Conservation (phyloP, 2,113 vertebrate species). For the Archilochus colubris region DNA sequence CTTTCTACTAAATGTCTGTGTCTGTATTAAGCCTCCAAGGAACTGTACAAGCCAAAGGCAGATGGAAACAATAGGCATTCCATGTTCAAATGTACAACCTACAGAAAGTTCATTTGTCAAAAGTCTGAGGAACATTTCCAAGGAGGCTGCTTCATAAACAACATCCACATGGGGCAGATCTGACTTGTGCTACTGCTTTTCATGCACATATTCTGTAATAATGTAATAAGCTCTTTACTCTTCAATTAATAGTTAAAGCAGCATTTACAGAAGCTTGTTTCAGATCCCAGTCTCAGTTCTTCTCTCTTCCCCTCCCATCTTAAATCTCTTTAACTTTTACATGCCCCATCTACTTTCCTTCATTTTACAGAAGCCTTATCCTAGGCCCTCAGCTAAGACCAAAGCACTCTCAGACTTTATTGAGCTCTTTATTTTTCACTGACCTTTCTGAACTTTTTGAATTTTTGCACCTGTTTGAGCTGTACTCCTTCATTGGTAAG, state of each 20-base stretch:
- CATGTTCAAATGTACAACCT: conserved; percentile 39
- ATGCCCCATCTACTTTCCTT: background rate
- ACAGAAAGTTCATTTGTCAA: conserved; percentile 66
- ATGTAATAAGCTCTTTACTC: conserved; percentile 47
- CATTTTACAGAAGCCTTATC: background rate
- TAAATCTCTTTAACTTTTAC: background rate
- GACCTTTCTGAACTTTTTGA: background rate
- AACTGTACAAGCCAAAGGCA: conserved; percentile 61
- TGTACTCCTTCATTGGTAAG: background rate
- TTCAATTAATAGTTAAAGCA: conserved; percentile 54
- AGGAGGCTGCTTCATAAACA: conserved; percentile 56
- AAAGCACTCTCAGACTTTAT: background rate
- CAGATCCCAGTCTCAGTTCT: background rate
- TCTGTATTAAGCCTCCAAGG: conserved; percentile 45
- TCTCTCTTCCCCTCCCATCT: background rate
- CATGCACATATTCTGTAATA: conserved; percentile 9
- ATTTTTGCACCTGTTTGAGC: background rate
- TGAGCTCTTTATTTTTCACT: background rate
- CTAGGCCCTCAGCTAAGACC: background rate
- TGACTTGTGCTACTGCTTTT: conserved; percentile 25
- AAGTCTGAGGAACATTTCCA: conserved; percentile 51
- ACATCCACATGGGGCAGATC: background rate
- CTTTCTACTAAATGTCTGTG: conserved; percentile 47
- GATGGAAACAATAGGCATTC: conserved; percentile 59
- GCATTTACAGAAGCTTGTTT: conserved; percentile 30